A percentile compares a stretch with the other conserved stretches of the same genome.
Evolutionary conservation across 2,797 vertebrate genomes (phyloP).

Genomic region (Pipistrellus nathusii): DNA sequence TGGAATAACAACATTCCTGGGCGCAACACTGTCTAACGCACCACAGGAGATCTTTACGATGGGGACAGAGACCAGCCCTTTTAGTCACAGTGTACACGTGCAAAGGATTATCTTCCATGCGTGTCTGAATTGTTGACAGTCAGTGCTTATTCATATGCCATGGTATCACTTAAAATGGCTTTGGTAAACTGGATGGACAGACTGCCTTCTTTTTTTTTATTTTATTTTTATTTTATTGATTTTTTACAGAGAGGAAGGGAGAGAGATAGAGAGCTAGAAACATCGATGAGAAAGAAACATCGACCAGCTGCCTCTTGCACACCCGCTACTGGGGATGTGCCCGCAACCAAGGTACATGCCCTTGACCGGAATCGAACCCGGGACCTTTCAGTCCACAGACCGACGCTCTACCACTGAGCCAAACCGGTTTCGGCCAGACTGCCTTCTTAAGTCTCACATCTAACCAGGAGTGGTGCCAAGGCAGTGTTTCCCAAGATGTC

Average conservation of each 20-base stretch:
- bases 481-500: background rate
- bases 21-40: constrained; percentile 52
- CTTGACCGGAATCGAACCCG: too few relatives aligned
- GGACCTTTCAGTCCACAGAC: too few relatives aligned
- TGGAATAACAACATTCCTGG: constrained; percentile 75
- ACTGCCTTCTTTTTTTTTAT: too few relatives aligned
- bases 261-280: too few relatives aligned
- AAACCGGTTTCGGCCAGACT: too few relatives aligned
- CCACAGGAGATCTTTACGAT: constrained; percentile 54
- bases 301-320: too few relatives aligned
- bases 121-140: constrained; percentile 18
- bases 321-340: too few relatives aligned
- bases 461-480: background rate
- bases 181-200: background rate
- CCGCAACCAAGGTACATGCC: too few relatives aligned
- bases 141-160: background rate
- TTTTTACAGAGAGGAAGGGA: too few relatives aligned
- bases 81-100: constrained; percentile 41
- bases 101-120: constrained; percentile 37
- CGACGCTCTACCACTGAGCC: too few relatives aligned
- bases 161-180: background rate
- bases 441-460: background rate
- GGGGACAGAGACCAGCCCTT: constrained; percentile 49
- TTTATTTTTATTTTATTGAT: too few relatives aligned
- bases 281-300: too few relatives aligned